Percentiles rank a stretch among this genome's conserved stretches.
Evolutionary conservation across 2,113 vertebrate genomes (phyloP).

Genomic region (Pygathrix nemaeus): DNA sequence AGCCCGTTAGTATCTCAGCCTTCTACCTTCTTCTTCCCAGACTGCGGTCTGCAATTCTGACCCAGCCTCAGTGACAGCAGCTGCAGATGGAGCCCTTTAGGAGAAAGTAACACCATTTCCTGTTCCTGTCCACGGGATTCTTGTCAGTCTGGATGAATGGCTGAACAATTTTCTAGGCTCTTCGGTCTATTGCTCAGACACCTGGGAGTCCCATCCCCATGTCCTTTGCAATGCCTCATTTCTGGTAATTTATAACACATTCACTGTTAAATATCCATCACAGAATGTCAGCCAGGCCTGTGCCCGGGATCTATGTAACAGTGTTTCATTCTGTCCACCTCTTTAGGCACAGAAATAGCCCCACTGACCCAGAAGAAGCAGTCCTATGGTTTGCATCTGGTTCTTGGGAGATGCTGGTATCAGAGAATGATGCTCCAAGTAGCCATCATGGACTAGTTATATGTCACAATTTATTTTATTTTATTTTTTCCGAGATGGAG

Average conservation of each 20-base stretch:
- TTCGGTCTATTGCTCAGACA: slow-evolving; percentile 20
- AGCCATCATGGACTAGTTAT: background rate
- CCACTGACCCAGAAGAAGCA: background rate
- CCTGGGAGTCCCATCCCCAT: background rate
- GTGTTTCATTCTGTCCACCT: no score
- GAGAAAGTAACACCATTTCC: background rate
- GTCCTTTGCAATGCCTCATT: background rate
- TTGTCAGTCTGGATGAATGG: background rate
- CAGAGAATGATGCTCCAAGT: background rate
- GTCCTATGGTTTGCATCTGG: background rate
- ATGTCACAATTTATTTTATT: background rate
- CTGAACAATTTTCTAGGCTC: background rate
- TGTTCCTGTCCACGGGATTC: background rate
- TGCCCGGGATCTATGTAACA: background rate
- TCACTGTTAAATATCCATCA: background rate
- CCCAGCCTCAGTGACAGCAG: background rate
- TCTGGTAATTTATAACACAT: background rate
- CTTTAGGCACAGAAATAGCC: background rate
- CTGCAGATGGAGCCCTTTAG: background rate
- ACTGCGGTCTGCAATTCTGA: fast-evolving
- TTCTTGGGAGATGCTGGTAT: fast-evolving
- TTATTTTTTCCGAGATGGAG: no score
- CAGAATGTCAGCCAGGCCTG: background rate
- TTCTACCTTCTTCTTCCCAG: background rate
- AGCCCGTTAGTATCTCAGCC: slow-evolving; percentile 34